phyloP scores from a whole-genome alignment of 2,113 vertebrate species.

The Merops nubicus region DNA sequence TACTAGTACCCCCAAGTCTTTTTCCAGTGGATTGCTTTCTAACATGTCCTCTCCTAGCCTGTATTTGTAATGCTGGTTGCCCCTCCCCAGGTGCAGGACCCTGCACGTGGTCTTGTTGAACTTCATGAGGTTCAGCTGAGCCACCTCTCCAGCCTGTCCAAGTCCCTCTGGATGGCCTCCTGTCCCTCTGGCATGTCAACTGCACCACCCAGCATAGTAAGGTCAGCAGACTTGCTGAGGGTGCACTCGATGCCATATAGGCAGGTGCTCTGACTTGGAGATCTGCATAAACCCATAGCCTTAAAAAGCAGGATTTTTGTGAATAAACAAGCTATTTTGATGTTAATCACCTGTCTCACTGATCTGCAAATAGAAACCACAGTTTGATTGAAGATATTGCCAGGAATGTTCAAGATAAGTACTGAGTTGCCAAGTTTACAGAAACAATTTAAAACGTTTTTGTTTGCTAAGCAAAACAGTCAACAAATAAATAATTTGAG shows the following conservation, averaged over 20 bases:
- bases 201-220: too few species aligned
- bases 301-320: not conserved
- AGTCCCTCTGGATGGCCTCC: too few species aligned
- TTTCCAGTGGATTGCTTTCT: too few species aligned
- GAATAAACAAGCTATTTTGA: not conserved
- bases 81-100: too few species aligned
- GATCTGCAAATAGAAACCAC: not conserved
- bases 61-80: too few species aligned
- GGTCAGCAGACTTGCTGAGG: too few species aligned
- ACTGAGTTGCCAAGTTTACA: not conserved
- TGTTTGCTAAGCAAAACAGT: conserved; percentile 4
- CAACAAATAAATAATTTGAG: not conserved
- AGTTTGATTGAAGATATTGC: not conserved
- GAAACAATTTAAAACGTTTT: not conserved
- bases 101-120: too few species aligned
- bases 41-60: too few species aligned
- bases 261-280: not conserved
- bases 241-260: not conserved
- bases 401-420: not conserved
- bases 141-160: too few species aligned
- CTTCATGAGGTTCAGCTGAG: too few species aligned
- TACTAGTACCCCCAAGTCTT: too few species aligned
- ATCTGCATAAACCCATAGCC: not conserved
- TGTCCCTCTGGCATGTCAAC: too few species aligned
- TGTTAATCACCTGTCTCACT: not conserved